Evolutionary conservation across 2,113 vertebrate species (phyloP).

Genomic region (Pterocles orientalis): DNA sequence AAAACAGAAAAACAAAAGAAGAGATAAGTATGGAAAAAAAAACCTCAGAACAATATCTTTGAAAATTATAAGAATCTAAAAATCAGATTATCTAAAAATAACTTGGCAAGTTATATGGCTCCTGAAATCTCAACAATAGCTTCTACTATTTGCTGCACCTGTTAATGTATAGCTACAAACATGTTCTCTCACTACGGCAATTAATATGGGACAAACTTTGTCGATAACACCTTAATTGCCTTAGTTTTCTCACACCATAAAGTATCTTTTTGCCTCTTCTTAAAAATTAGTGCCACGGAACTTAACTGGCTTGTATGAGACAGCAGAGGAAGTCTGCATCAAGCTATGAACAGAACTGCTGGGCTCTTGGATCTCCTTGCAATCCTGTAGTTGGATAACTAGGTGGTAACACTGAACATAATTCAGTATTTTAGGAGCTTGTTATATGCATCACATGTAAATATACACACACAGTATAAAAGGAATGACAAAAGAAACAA

Average conservation of each 20-base stretch:
- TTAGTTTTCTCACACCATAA: not conserved
- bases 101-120: not conserved
- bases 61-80: not conserved
- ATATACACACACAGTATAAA: not conserved
- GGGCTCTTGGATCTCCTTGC: not conserved
- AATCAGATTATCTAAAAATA: not conserved
- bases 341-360: not conserved
- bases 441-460: accelerated
- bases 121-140: not conserved
- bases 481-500: not conserved
- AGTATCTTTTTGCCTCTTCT: not conserved
- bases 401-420: not conserved
- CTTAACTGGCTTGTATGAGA: not conserved
- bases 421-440: not conserved
- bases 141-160: not conserved
- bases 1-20: not conserved
- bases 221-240: not conserved
- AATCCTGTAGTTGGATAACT: not conserved
- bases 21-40: not conserved
- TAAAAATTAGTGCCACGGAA: not conserved
- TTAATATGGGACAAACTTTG: not conserved
- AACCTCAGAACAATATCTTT: not conserved
- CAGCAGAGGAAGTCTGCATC: not conserved
- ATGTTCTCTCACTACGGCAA: not conserved
- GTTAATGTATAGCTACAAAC: not conserved